A percentile compares a stretch with the other conserved stretches of the same genome.
Conservation (phyloP, 2,797 vertebrate species). For the Cryptoprocta ferox region DNA sequence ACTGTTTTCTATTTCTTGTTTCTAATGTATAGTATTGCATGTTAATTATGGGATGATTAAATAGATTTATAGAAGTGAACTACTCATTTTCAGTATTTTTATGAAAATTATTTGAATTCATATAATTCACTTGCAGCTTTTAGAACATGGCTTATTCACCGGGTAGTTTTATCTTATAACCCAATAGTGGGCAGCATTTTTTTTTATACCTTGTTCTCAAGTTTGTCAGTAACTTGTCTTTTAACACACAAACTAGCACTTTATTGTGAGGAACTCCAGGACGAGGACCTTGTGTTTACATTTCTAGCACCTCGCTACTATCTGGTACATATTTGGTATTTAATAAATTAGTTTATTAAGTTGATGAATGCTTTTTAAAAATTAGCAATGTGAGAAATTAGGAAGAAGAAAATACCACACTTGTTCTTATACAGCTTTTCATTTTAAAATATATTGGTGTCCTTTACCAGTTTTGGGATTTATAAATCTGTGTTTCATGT, state of each 20-base stretch:
- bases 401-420: not conserved
- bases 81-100: not conserved
- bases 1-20: not conserved
- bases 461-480: constrained; percentile 12
- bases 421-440: not conserved
- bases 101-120: constrained; percentile 35
- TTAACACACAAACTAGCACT: not conserved
- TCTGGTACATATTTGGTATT: not conserved
- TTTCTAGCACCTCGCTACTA: not conserved
- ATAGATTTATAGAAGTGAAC: not conserved
- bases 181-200: not conserved
- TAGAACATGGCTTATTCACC: not conserved
- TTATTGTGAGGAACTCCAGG: not conserved
- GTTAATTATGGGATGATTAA: not conserved
- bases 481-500: not conserved
- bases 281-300: not conserved
- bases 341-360: not conserved
- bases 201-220: not conserved
- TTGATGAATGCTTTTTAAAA: not conserved
- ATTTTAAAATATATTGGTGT: constrained; percentile 2
- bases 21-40: not conserved
- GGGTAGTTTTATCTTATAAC: not conserved
- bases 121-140: not conserved
- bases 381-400: not conserved
- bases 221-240: not conserved